Percentiles rank a stretch among this genome's conserved stretches.
These are phyloP conservation scores for Amphibalanus amphitrite DNA, from an alignment of 1,140 invertebrate species.

Conservation along the genomic window DNA sequence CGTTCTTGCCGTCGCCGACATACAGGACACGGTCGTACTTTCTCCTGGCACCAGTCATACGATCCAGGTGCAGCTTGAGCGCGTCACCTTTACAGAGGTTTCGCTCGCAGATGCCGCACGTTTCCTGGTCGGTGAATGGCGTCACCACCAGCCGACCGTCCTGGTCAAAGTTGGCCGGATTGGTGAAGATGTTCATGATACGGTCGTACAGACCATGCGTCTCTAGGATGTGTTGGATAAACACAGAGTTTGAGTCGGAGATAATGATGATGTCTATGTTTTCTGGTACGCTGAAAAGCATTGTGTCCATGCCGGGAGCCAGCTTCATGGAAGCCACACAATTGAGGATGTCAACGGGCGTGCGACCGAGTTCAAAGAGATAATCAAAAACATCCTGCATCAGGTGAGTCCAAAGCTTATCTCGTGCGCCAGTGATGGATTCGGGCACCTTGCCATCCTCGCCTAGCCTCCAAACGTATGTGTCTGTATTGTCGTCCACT, in stretches of 20 bases:
- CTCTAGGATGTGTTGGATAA: conserved; percentile 10
- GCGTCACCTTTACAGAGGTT: background rate
- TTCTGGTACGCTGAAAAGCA: background rate
- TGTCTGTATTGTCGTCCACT: background rate
- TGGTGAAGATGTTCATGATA: background rate
- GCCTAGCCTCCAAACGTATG: background rate
- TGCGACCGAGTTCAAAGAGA: background rate
- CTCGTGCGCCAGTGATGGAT: background rate
- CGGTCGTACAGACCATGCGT: background rate
- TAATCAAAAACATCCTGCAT: background rate
- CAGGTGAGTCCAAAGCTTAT: background rate
- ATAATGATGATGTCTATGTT: conserved; percentile 8
- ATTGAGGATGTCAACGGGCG: background rate
- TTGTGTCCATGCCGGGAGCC: background rate
- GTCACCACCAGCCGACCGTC: background rate
- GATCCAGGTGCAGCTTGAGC: background rate
- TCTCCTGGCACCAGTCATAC: background rate
- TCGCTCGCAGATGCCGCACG: background rate
- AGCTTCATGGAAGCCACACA: background rate
- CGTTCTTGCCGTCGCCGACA: background rate
- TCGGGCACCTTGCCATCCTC: background rate
- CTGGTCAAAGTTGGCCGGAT: background rate
- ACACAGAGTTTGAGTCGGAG: conserved; percentile 8
- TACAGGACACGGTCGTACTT: background rate
- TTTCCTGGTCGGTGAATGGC: background rate